Base-by-base conservation (phyloP, 2,888 invertebrate species). In the Sinopyrophorus schimmeli region DNA sequence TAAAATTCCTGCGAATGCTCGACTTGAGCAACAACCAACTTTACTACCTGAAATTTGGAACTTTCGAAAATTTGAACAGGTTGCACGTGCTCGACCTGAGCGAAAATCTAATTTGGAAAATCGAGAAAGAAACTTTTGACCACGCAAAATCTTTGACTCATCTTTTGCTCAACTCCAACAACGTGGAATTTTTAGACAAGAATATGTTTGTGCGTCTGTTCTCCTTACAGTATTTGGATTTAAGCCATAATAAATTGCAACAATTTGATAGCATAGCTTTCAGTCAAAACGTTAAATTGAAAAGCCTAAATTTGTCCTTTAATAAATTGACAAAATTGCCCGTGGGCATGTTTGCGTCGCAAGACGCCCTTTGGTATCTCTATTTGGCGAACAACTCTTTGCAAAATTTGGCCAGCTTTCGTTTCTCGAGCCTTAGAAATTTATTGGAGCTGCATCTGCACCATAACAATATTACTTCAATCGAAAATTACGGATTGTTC, bases 271-370 rank as follows among this genome's bases (percentile, higher is more conserved):
- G 23, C 7, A 20, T 43, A 10, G 9, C 15, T 11, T 43, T 49
- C 7, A 44, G 43, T 27, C 49, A 32, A 27, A 49, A 49, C 23
- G 5, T 6, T 3, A 38, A 27, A 2, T 18, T 49, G 7, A 43
- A 43, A 10, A 26, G 5, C 17, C 23, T 49, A 7, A 26, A 49
- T 23, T 17, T 49, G 2, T 38, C 43, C 2, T 3, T 17, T 11
- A 49, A 49, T 9, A 26, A 32, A 7, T 7, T 49, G 2, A 24
- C 20, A 2, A 12, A 9, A 3, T 28, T 49, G 12, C 9, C 49
- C 10, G 21, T 39, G 1, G 49, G 49, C 11, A 15, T 44, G 7
- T 49, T 49, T 5, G 32, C 43, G 3, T 34, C 49, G 3, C 18
- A 43, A 10, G 27, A 24, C 1, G 24, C 24, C 0, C 26, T 49